Percentiles rank a stretch among this genome's conserved stretches.
Conservation (phyloP, 2,113 vertebrate species). For the Phylloscopus trochilus region DNA sequence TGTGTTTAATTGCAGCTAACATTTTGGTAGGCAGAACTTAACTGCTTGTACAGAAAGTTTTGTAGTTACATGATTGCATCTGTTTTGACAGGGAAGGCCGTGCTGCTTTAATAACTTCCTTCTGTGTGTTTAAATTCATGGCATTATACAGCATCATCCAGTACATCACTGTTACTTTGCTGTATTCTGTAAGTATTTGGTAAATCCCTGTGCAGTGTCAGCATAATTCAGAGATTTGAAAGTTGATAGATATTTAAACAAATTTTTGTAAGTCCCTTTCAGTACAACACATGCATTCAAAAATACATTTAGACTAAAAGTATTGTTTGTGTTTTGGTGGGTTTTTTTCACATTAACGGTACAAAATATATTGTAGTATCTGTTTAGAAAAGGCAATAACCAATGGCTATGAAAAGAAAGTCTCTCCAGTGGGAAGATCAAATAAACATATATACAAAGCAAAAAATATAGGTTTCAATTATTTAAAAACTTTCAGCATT, state of each 20-base stretch:
- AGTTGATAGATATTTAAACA: neutral
- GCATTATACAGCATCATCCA: slow-evolving; percentile 99
- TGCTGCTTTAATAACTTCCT: slow-evolving; percentile 95
- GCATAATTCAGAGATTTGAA: neutral
- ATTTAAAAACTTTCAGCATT: neutral
- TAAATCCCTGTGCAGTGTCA: neutral
- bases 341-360: neutral
- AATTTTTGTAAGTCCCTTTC: neutral
- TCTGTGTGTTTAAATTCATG: slow-evolving; percentile 99
- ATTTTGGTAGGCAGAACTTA: neutral
- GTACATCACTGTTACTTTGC: slow-evolving; percentile 93
- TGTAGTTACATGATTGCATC: neutral
- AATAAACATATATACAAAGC: neutral
- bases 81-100: slow-evolving; percentile 89
- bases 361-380: neutral
- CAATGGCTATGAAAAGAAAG: neutral
- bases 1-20: neutral
- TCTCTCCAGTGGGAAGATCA: neutral
- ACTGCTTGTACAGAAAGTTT: neutral
- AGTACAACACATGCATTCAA: neutral
- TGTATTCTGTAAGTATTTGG: slow-evolving; percentile 88
- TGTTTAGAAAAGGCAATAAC: neutral
- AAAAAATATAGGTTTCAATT: neutral
- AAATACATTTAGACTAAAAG: neutral
- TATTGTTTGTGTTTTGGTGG: neutral